Evolutionary conservation across 1,140 invertebrate genomes (phyloP).

Genomic region (Platyscapa corneri): DNA sequence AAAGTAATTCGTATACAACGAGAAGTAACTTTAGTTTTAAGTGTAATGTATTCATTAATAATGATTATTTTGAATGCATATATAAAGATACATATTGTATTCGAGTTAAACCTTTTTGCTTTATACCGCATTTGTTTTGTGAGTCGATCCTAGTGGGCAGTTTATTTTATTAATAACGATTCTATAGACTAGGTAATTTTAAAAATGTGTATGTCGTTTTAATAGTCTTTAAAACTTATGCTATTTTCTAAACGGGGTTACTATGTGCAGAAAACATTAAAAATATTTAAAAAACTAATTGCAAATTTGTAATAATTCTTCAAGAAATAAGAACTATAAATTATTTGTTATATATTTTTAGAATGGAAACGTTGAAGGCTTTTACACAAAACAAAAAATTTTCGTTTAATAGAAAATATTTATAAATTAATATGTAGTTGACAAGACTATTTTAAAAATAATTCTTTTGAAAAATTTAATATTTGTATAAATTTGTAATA

Average conservation of each 20-base stretch:
- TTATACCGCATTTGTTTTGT: background rate
- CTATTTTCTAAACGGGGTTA: background rate
- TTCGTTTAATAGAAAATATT: background rate
- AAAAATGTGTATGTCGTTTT: no score
- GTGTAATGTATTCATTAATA: background rate
- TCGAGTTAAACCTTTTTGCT: background rate
- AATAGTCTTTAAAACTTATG: background rate
- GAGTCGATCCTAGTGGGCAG: background rate
- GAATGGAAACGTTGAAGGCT: background rate
- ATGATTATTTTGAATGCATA: background rate
- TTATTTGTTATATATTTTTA: background rate
- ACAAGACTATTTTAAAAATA: background rate
- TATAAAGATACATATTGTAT: background rate
- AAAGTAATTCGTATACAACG: background rate
- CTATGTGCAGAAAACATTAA: no score
- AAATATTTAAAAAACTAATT: no score
- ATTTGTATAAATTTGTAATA: background rate
- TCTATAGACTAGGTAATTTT: background rate
- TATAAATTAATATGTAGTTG: background rate
- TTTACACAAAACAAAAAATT: background rate
- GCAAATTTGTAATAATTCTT: background rate
- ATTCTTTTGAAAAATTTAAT: background rate
- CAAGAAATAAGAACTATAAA: background rate
- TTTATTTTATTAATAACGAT: background rate
- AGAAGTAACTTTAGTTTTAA: background rate